Evolutionary conservation across 1,140 invertebrate genomes (phyloP), one percentile per base, ranked within the genome.

Genomic region (Brachionus angularis): DNA sequence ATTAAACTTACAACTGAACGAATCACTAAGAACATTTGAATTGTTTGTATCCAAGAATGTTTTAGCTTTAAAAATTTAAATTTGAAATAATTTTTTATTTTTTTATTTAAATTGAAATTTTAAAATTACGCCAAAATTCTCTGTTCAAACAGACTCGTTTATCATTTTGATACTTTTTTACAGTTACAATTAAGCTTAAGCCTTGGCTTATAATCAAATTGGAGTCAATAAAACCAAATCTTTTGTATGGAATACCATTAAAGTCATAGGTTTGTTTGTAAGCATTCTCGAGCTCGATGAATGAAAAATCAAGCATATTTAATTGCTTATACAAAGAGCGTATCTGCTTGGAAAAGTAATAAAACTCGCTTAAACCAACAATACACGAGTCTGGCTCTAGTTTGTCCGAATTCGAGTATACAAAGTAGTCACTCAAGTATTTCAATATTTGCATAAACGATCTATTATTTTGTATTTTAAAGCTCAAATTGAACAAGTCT

Each of bases 191-290:
- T 16, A 67, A 31, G 29, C 62, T 16, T 23, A 67, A 46, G 29
- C 62, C 62, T 47, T 67, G 62, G 36, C 62, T 67, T 3, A 67
- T n/a, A 12, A 67, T 23, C 23, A 67, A 67, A 10, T 67, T 29
- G 29, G 62, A 16, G 36, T 67, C 62, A 2, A 47, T 46, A 47
- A 34, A 67, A 5, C 62, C 62, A 23, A 67, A 50, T 34, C 47
- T 31, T 27, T 67, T 67, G 2, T 34, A 31, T 14, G 62, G 62
- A 18, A 67, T 12, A 44, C 62, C 62, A 27, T n/a, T 16, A 27
- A 34, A 25, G 12, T 25, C 31, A 47, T 47, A 67, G 5, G 62
- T 47, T n/a, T 47, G 62, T 47, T 47, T 67, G 42, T 67, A 67
- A 27, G 33, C 46, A 33, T 8, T 50, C 23, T 67, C 62, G 21